These are phyloP conservation scores for Erithacus rubecula DNA, from an alignment of 2,797 vertebrate species.

Conservation along the genomic window DNA sequence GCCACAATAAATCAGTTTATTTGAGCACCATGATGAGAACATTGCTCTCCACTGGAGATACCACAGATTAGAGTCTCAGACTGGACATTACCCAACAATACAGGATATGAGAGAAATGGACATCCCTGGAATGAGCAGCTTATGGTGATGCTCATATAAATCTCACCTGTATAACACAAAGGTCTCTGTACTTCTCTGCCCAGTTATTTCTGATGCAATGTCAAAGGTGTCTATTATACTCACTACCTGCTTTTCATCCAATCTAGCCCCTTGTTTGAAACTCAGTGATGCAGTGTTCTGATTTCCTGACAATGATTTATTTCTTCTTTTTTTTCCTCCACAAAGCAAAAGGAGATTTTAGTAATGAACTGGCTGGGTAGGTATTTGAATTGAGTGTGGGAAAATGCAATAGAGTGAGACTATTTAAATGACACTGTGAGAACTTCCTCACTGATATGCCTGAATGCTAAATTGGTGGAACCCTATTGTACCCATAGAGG, in stretches of 20 bases:
- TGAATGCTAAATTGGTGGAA: background rate
- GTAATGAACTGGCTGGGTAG: background rate
- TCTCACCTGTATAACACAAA: background rate
- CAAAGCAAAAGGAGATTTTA: background rate
- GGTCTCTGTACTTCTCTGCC: background rate
- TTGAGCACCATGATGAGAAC: background rate
- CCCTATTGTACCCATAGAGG: conserved; percentile 5
- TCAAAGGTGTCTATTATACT: background rate
- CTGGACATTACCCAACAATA: background rate
- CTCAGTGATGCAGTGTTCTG: background rate
- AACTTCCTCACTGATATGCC: conserved; percentile 35
- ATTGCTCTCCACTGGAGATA: background rate
- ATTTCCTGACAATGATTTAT: background rate
- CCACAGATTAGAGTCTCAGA: background rate
- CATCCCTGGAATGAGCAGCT: background rate
- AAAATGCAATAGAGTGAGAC: conserved; percentile 53
- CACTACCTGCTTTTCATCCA: background rate
- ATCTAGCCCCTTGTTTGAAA: background rate
- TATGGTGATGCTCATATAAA: rapidly evolving
- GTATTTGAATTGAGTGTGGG: conserved; percentile 43
- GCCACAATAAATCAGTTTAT: background rate
- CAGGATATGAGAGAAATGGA: background rate
- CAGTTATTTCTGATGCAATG: background rate
- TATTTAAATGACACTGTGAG: conserved; percentile 48
- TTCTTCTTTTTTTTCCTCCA: background rate